Conservation (phyloP, 2,888 invertebrate species). For the Microchrysa polita region DNA sequence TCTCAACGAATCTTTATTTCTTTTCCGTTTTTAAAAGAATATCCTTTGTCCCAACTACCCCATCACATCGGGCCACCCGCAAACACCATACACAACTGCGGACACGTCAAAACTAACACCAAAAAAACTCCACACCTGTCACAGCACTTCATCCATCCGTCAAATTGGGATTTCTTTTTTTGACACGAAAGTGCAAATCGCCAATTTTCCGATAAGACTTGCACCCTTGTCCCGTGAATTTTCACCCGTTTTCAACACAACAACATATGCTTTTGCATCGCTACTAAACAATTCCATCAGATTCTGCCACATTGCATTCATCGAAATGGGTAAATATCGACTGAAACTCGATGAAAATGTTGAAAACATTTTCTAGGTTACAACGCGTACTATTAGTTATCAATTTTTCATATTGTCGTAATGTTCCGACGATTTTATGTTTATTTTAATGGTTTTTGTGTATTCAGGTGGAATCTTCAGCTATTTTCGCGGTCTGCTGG, state of each 20-base stretch:
- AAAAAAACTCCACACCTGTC: conserved; percentile 19
- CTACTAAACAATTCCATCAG: background rate
- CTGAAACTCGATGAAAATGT: background rate
- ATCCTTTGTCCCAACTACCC: no score
- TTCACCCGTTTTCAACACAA: background rate
- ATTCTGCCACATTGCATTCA: conserved; percentile 17
- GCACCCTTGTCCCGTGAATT: conserved; percentile 1
- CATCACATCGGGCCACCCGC: conserved; percentile 2
- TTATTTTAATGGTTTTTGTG: background rate
- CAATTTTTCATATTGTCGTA: background rate
- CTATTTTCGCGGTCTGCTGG: conserved; percentile 95
- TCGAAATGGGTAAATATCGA: conserved; percentile 30
- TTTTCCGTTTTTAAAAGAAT: no score
- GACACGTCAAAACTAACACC: conserved; percentile 40
- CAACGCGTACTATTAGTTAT: background rate
- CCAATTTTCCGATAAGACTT: background rate
- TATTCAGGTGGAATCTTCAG: conserved; percentile 89
- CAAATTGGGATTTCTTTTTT: conserved; percentile 18
- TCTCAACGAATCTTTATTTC: no score
- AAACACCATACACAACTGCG: no score
- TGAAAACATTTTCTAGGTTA: conserved; percentile 42
- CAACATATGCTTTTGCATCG: conserved; percentile 29
- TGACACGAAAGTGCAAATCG: conserved; percentile 24
- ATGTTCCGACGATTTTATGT: no score
- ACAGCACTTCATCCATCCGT: conserved; percentile 15